Conservation (phyloP, 2,113 vertebrate species). For the Echinops telfairi region DNA sequence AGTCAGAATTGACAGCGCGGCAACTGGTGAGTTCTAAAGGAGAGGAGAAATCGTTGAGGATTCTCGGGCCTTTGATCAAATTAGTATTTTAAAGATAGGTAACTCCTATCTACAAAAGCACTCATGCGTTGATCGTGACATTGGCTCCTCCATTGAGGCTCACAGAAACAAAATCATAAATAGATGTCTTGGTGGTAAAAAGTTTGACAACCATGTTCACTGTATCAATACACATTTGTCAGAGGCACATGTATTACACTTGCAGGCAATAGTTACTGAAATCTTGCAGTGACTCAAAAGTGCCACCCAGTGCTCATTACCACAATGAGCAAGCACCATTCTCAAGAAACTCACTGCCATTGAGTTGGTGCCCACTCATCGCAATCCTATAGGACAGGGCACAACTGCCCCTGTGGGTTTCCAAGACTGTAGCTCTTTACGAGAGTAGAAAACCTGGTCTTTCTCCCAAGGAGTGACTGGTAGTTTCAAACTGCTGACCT, state of each 20-base stretch:
- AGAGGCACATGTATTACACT: background rate
- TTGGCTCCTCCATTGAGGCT: background rate
- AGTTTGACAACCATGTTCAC: background rate
- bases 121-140: background rate
- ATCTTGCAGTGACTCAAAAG: background rate
- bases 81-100: background rate
- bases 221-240: background rate
- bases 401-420: too few relatives aligned
- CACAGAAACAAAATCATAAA: background rate
- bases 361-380: too few relatives aligned
- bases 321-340: background rate
- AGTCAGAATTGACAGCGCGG: background rate
- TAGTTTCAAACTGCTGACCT: too few relatives aligned
- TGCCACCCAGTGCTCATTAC: background rate
- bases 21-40: background rate
- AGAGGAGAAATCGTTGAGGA: constrained; percentile 1
- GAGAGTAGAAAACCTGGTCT: too few relatives aligned
- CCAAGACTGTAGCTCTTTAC: too few relatives aligned
- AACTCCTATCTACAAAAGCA: background rate
- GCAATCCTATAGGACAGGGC: too few relatives aligned
- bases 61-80: constrained; percentile 14
- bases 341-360: too few relatives aligned
- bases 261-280: background rate
- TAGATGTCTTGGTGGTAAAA: background rate
- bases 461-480: too few relatives aligned